Evolutionary conservation across 2,888 invertebrate genomes (phyloP), one percentile per base, ranked within the genome.

Genomic region (Daptonema setosum): DNA sequence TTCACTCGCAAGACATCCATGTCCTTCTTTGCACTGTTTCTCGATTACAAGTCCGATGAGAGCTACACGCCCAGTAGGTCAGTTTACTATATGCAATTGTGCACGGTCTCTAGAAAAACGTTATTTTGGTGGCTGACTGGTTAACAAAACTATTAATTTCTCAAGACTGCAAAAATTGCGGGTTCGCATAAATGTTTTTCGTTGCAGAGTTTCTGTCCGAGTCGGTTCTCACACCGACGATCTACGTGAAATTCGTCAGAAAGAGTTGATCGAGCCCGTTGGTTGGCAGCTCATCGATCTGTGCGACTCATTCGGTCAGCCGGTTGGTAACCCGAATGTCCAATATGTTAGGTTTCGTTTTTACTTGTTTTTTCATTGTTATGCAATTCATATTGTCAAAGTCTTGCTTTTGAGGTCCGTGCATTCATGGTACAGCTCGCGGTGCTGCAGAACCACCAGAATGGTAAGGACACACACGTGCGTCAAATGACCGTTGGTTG

Each of bases 401-500:
- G 8, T 35, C 8, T 35, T 35, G 35, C 35, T 35, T 35, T 35
- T 17, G 26, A 50, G 50, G 83, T 93, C 53, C 79, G 91, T 64
- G 88, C 93, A 22, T 95, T 88, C 69, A 90, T 90, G 84, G 81
- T 93, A 56, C 91, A 93, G 74, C 84, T 93, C 64, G 90, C 90
- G 24, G 87, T 93, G 1, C 80, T 93, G 52, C 87, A 88, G 64
- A 99, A 99, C 74, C 97, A 97, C 73, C 97, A 97, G 72, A 97
- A 95, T 75, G 97, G 97, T 2, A 76, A 97, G 60, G 97, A 97
- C 70, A 95, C 95, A 1, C 97, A 97, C 69, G 85, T 97, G 80
- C 78, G 95, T 56, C 90, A 90, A 73, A 90, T 95, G 26, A 20
- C 20, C 41, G 41, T 41, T n/a, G n/a, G n/a, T n/a, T n/a, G n/a